Conservation (phyloP, 2,113 vertebrate species). For the Rafetus swinhoei region DNA sequence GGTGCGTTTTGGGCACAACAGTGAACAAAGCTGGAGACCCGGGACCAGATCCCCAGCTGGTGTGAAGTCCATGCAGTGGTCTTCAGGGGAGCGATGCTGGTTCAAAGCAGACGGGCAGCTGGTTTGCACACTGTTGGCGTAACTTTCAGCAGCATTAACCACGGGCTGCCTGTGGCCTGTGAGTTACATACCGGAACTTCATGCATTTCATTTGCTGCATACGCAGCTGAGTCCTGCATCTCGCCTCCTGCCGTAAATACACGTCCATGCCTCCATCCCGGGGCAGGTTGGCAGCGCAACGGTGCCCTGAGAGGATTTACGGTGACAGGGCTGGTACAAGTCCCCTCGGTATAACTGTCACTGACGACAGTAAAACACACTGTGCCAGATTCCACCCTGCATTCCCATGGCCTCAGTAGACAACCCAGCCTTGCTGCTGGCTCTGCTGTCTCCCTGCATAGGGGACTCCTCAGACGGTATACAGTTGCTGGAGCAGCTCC, state of each 20-base stretch:
- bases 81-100: no score
- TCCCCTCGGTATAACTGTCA: neutral
- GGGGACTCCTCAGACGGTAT: no score
- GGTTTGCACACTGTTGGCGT: neutral
- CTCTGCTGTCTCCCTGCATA: no score
- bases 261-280: neutral
- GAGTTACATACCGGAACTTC: neutral
- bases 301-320: no score
- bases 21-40: neutral
- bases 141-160: neutral
- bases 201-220: constrained; percentile 40
- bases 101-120: neutral
- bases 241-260: constrained; percentile 4
- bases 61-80: neutral
- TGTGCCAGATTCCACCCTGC: neutral
- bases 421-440: no score
- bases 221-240: neutral
- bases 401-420: no score
- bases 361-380: no score
- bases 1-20: neutral
- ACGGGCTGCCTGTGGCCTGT: neutral
- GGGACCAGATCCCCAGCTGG: neutral
- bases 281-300: neutral
- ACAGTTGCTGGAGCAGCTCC: neutral
- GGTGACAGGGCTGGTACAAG: no score